These are phyloP conservation scores for Samia ricini DNA, from an alignment of 1,140 invertebrate species.

Conservation along the genomic window DNA sequence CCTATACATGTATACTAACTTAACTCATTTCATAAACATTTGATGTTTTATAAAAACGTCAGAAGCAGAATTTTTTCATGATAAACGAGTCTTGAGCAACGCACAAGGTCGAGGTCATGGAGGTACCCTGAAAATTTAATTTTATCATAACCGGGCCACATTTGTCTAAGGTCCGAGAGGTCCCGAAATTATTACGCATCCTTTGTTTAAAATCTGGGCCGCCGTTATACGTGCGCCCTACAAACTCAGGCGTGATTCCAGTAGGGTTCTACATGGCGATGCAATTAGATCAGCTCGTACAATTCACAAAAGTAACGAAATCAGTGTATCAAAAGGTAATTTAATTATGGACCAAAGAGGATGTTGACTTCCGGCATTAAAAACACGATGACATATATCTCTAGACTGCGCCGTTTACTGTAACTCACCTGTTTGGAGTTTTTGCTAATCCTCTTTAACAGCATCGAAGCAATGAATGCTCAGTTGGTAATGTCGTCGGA, in stretches of 20 bases:
- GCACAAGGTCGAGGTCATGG: background rate
- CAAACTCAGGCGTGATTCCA: background rate
- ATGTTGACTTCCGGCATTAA: no score
- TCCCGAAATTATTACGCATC: background rate
- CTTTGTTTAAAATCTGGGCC: constrained; percentile 7
- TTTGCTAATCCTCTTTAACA: no score
- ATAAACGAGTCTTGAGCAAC: background rate
- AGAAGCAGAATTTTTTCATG: background rate
- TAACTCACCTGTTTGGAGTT: no score
- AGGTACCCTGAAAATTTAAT: background rate
- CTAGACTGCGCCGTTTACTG: no score
- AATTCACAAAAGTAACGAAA: no score
- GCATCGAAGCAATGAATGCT: no score
- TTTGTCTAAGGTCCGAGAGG: background rate
- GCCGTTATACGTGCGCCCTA: background rate
- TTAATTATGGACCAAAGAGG: no score
- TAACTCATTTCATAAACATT: no score
- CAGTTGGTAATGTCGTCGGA: no score
- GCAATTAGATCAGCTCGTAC: background rate
- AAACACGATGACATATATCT: no score
- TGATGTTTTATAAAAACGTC: background rate
- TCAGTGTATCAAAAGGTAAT: no score
- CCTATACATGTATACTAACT: no score
- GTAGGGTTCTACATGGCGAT: background rate
- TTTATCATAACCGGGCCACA: background rate